Base-by-base conservation (phyloP, 2,888 invertebrate genomes). In the Pandemis heparana region DNA sequence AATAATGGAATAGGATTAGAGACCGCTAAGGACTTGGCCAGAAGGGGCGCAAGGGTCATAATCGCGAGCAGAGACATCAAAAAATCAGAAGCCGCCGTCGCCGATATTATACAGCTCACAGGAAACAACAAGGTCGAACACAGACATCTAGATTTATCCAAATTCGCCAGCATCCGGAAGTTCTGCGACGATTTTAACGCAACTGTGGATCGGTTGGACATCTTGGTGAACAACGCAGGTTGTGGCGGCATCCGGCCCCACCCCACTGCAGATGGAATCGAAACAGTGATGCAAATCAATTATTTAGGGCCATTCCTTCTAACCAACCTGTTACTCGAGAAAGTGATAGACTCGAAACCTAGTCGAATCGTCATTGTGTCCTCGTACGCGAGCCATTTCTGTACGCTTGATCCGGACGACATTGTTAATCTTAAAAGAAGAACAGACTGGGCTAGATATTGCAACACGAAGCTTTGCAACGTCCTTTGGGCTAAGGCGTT, bases 1-100 rank as follows among this genome's bases (percentile, higher is more conserved):
- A 98, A 97, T 86, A 96, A 96, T 0, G 98, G 98, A 3, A 97
- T 98, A 74, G 98, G 98, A 1, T 96, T 96, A 83, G 97, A 97
- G 89, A 96, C 97, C 0, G 97, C 96, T 0, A 90, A 92, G 74
- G 96, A 96, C 79, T 88, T 98, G 76, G 97, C 97, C 0, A 93
- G 91, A 76, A 91, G 97, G 75, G 96, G 96, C 5, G 98, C 97
- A 0, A 96, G 95, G 82, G 89, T 94, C 32, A 82, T 92, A 72
- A 97, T 98, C 95, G 98, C 98, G 0, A 97, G 98, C 84, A 94
- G 97, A 77, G 95, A 98, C 87, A 91, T 96, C 82, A 83, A 94
- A 7, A 96, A 95, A 89, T 97, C 98, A 80, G 96, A 96, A 90
- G 89, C 93, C 95, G 95, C 96, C 0, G 95, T 96, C 8, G 90